Percentiles rank a stretch among this genome's conserved stretches.
Conservation (phyloP, 1,140 invertebrate genomes). For the Holotrichia oblita region DNA sequence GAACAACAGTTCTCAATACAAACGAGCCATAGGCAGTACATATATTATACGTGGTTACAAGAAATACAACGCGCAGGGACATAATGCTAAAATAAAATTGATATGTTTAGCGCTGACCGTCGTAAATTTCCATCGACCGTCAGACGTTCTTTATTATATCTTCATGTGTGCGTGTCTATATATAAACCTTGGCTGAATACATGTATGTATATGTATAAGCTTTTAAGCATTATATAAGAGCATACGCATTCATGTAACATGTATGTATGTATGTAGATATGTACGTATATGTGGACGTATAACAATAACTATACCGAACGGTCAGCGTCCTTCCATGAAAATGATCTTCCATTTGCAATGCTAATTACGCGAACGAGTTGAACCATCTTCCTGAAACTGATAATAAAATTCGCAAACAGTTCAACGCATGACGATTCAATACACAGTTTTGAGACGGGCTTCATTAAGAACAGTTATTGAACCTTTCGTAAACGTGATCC, state of each 20-base stretch:
- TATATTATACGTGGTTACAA: conserved; percentile 22
- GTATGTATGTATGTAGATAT: background rate
- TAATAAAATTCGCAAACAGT: conserved; percentile 37
- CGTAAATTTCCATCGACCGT: conserved; percentile 31
- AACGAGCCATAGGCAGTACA: conserved; percentile 9
- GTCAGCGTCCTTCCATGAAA: background rate
- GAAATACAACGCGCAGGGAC: conserved; percentile 25
- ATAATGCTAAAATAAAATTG: conserved; percentile 36
- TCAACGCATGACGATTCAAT: background rate
- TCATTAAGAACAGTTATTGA: no score
- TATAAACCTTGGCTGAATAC: background rate
- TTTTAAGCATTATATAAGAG: conserved; percentile 5
- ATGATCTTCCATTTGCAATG: conserved; percentile 38
- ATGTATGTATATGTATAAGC: background rate
- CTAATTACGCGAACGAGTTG: conserved; percentile 39
- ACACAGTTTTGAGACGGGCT: background rate
- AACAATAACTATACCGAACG: conserved; percentile 19
- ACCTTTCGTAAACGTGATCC: no score
- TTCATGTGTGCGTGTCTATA: conserved; percentile 26
- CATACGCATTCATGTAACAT: background rate
- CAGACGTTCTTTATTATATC: conserved; percentile 23
- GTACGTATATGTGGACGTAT: background rate
- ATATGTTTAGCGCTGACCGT: conserved; percentile 25
- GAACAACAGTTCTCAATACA: conserved; percentile 24
- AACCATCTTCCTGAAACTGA: conserved; percentile 38